Evolutionary conservation across 2,113 vertebrate species (phyloP).

Genomic region (Neotoma lepida): DNA sequence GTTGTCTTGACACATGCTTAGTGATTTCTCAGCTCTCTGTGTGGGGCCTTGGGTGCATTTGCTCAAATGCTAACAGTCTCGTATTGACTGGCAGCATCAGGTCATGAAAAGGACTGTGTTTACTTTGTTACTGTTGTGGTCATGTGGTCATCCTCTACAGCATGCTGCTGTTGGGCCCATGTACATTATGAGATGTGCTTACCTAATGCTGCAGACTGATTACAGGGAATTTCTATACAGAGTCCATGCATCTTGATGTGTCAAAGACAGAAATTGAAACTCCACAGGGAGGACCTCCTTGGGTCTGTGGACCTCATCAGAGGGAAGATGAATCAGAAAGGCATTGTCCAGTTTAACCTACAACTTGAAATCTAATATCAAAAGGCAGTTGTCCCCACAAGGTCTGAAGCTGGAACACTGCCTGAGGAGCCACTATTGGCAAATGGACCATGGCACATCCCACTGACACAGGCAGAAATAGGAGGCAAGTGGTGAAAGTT

Average conservation of each 20-base stretch:
- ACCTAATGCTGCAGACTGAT: conserved; percentile 77
- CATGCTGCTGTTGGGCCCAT: no score
- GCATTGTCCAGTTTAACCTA: conserved; percentile 87
- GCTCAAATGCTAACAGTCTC: conserved; percentile 91
- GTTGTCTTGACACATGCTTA: conserved; percentile 47
- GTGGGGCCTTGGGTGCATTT: conserved; percentile 89
- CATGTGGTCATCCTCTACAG: rapidly evolving
- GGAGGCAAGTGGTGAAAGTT: no score
- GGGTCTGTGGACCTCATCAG: conserved; percentile 49
- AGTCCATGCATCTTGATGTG: conserved; percentile 73
- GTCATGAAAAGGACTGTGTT: no score
- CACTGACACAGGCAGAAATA: no score
- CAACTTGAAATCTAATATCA: no score
- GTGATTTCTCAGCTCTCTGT: conserved; percentile 41
- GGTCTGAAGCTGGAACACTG: no score
- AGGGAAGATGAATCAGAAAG: conserved; percentile 88
- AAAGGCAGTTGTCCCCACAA: no score
- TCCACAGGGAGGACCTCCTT: no score
- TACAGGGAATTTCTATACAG: conserved; percentile 87
- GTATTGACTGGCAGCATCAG: conserved; percentile 89
- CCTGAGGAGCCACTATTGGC: no score
- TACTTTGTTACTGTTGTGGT: conserved; percentile 63
- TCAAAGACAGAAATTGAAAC: no score
- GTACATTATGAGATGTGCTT: no score
- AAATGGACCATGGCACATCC: no score